Conservation (phyloP, 1,140 invertebrate species). For the Drosophila albomicans region DNA sequence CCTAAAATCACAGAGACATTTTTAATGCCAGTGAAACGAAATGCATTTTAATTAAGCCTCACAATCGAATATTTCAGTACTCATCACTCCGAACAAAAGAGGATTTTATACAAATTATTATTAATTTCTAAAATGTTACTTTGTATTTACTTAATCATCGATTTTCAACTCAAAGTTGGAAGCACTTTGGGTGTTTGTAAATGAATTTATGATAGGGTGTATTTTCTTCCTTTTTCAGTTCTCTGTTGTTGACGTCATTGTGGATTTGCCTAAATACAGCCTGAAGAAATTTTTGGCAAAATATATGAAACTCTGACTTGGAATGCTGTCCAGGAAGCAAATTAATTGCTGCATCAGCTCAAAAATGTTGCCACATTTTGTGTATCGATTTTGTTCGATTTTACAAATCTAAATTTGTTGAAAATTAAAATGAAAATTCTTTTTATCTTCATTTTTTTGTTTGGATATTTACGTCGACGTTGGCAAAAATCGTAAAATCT, state of each 20-base stretch:
- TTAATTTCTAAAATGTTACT: neutral
- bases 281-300: slow-evolving; percentile 13
- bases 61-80: neutral
- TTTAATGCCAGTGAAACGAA: neutral
- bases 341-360: slow-evolving; percentile 53
- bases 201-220: slow-evolving; percentile 22
- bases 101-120: neutral
- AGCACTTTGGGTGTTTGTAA: neutral
- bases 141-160: neutral
- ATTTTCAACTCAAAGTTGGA: too few relatives aligned
- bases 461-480: slow-evolving; percentile 19
- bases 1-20: slow-evolving; percentile 14
- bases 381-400: slow-evolving; percentile 31
- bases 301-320: neutral
- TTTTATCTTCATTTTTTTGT: neutral
- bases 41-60: slow-evolving; percentile 8
- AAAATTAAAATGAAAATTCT: slow-evolving; percentile 15
- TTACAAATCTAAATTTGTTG: slow-evolving; percentile 10
- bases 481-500: slow-evolving; percentile 9
- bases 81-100: neutral
- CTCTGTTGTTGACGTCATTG: neutral
- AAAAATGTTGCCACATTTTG: slow-evolving; percentile 28
- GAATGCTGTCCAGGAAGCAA: slow-evolving; percentile 29
- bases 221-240: neutral
- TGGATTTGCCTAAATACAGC: slow-evolving; percentile 3